A percentile compares a stretch with the other conserved stretches of the same genome.
Evolutionary conservation across 2,797 vertebrate species (phyloP).

Genomic region (Pseudopleuronectes americanus): DNA sequence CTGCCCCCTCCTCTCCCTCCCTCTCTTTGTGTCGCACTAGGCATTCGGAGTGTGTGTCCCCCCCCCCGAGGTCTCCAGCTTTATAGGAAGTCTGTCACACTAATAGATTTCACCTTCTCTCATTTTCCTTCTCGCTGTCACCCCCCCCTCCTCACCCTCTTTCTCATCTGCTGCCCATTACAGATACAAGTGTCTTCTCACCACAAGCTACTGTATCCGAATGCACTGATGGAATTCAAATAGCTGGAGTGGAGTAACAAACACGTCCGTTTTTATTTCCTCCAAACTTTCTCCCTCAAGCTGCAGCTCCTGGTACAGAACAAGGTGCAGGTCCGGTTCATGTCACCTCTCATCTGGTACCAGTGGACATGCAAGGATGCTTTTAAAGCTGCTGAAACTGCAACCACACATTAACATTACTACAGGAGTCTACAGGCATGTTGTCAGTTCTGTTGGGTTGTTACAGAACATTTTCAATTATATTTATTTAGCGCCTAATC

Average conservation of each 20-base stretch:
- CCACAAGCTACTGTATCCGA: conserved; percentile 38
- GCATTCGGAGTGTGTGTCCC: conserved; percentile 36
- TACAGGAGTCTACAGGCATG: neutral
- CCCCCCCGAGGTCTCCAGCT: conserved; percentile 49
- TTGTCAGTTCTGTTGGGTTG: too few relatives aligned
- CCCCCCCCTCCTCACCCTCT: conserved; percentile 38
- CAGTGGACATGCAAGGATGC: neutral
- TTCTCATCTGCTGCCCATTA: conserved; percentile 62
- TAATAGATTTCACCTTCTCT: conserved; percentile 76
- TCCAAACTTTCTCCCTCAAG: conserved; percentile 14
- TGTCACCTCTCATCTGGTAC: neutral
- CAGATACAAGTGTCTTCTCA: conserved; percentile 24
- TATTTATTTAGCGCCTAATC: too few relatives aligned
- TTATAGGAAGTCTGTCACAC: conserved; percentile 65
- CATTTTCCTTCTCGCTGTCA: conserved; percentile 55
- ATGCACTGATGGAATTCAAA: conserved; percentile 15
- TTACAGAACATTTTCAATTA: too few relatives aligned
- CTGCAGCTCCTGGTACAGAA: conserved; percentile 4
- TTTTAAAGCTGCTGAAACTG: neutral
- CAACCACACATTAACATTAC: neutral
- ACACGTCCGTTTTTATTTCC: neutral
- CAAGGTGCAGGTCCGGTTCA: neutral
- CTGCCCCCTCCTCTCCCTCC: too few relatives aligned
- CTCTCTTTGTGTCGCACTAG: conserved; percentile 36
- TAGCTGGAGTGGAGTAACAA: neutral